A percentile compares a stretch with the other conserved stretches of the same genome.
phyloP scores from a whole-genome alignment of 2,797 vertebrate species.

The Furcifer pardalis region DNA sequence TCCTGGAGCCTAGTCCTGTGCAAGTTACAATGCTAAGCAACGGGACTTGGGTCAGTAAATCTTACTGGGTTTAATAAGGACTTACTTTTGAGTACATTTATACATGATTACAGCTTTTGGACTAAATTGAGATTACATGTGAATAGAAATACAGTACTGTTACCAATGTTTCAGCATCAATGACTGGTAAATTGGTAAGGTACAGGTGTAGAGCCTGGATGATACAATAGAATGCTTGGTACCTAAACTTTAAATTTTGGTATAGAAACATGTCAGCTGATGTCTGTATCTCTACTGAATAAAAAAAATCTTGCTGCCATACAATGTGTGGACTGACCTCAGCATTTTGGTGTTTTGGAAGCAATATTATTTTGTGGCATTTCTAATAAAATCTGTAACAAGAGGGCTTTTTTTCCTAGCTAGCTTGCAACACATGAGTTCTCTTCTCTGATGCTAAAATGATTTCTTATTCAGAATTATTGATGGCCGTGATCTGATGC shows the following conservation, averaged over 20 bases:
- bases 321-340: background rate
- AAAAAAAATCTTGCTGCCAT: background rate
- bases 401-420: background rate
- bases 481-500: slow-evolving; percentile 88
- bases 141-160: background rate
- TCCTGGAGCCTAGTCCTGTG: too few species aligned
- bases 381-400: background rate
- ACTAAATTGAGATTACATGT: background rate
- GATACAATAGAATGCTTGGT: background rate
- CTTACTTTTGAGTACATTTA: background rate
- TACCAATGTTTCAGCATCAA: background rate
- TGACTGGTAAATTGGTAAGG: background rate
- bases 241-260: background rate
- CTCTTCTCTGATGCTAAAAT: slow-evolving; percentile 35
- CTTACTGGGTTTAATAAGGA: background rate
- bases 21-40: too few species aligned
- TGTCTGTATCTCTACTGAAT: background rate
- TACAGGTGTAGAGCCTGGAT: background rate
- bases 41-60: too few species aligned
- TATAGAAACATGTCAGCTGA: background rate
- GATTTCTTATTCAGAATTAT: slow-evolving; percentile 77
- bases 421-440: accelerated
- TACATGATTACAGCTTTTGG: background rate
- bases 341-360: background rate
- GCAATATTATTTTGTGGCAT: background rate